Evolutionary conservation across 2,888 invertebrate genomes (phyloP).

Genomic region (Epicampocera succincta): DNA sequence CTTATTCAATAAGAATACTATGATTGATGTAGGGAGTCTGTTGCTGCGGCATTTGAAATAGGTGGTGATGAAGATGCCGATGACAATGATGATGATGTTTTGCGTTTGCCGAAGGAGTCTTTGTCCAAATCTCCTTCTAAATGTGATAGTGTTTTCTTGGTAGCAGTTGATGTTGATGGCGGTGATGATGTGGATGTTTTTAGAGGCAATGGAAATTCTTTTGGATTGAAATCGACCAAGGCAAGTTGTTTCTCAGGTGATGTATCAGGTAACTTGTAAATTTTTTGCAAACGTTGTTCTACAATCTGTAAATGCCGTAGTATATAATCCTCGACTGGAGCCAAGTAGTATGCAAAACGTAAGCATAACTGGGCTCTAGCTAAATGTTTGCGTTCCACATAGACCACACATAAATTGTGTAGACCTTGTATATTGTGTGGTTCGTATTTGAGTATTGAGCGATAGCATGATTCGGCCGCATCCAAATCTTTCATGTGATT

Average conservation of each 20-base stretch:
- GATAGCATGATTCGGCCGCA: constrained; percentile 97
- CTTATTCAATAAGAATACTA: constrained; percentile 60
- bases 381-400: constrained; percentile 94
- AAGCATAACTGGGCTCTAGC: constrained; percentile 93
- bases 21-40: constrained; percentile 49
- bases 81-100: constrained; percentile 32
- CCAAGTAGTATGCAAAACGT: constrained; percentile 89
- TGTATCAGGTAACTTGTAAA: constrained; percentile 78
- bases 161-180: constrained; percentile 33
- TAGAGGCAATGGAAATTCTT: constrained; percentile 76
- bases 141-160: constrained; percentile 35
- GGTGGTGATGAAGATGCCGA: constrained; percentile 34
- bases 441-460: constrained; percentile 92
- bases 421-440: constrained; percentile 96
- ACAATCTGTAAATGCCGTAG: constrained; percentile 94
- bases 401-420: constrained; percentile 97
- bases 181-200: constrained; percentile 49
- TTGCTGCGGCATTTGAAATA: constrained; percentile 22
- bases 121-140: constrained; percentile 31
- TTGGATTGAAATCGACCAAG: constrained; percentile 79
- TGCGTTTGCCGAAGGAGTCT: constrained; percentile 35
- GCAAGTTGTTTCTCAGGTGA: constrained; percentile 79
- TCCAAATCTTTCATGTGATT: constrained; percentile 96
- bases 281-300: constrained; percentile 77
- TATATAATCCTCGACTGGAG: constrained; percentile 96